These are phyloP conservation scores for Adoxophyes honmai DNA, from an alignment of 1,140 invertebrate species.

Conservation along the genomic window DNA sequence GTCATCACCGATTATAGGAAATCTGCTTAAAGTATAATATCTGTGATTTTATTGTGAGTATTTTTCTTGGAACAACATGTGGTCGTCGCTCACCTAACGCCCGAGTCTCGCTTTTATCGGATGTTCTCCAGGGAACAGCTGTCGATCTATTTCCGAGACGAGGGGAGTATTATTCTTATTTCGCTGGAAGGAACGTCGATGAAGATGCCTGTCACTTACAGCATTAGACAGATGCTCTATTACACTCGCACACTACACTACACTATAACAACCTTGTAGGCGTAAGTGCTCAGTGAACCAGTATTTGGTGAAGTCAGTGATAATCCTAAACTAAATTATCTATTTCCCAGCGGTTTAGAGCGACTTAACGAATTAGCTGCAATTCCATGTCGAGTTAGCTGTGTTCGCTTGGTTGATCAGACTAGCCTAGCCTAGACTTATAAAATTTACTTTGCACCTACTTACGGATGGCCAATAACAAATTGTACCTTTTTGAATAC, in stretches of 20 bases:
- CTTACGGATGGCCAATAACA: background rate
- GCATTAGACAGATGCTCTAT: background rate
- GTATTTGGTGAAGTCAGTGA: background rate
- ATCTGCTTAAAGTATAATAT: no score
- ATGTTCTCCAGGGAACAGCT: slow-evolving; percentile 60
- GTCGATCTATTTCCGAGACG: slow-evolving; percentile 64
- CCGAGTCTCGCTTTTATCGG: slow-evolving; percentile 54
- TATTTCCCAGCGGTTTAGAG: background rate
- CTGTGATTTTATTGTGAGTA: slow-evolving; percentile 10
- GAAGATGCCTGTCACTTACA: slow-evolving; percentile 14
- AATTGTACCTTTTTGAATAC: background rate
- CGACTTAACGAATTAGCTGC: background rate
- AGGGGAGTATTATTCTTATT: slow-evolving; percentile 39
- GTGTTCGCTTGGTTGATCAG: background rate
- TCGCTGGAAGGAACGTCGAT: slow-evolving; percentile 16
- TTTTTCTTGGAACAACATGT: slow-evolving; percentile 32
- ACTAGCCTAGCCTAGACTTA: no score
- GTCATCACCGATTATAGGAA: no score
- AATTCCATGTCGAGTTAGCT: background rate
- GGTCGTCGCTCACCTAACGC: slow-evolving; percentile 28
- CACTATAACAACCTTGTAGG: background rate
- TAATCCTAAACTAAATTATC: background rate
- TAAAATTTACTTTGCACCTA: background rate
- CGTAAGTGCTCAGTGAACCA: background rate
- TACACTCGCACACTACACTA: background rate